phyloP scores from a whole-genome alignment of 1,140 invertebrate species.

The Lepidurus couesii region DNA sequence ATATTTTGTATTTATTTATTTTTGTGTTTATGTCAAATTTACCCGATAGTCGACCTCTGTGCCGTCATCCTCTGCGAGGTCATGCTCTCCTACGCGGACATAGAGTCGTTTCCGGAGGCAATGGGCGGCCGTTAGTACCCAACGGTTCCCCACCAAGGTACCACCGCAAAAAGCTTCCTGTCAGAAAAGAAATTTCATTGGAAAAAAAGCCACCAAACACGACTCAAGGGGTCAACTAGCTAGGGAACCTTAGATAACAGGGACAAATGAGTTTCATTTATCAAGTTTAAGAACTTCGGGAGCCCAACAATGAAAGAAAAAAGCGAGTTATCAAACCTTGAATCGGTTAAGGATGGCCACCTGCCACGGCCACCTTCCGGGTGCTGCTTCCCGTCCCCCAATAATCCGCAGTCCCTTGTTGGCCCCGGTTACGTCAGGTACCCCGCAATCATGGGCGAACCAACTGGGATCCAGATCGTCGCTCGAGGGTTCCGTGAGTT shows the following conservation, averaged over 20 bases:
- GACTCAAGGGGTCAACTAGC: too few relatives aligned
- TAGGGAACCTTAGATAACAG: too few relatives aligned
- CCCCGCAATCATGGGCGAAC: conserved; percentile 32
- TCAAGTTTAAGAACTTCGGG: background rate
- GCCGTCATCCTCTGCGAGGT: conserved; percentile 60
- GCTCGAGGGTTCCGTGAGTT: conserved; percentile 28
- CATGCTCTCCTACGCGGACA: conserved; percentile 77
- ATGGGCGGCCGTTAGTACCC: conserved; percentile 88
- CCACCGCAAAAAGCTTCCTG: conserved; percentile 86
- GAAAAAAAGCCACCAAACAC: conserved; percentile 15
- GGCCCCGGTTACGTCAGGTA: conserved; percentile 36
- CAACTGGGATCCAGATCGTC: conserved; percentile 14
- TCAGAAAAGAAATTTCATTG: conserved; percentile 31
- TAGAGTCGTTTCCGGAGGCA: conserved; percentile 72
- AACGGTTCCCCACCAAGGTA: conserved; percentile 73
- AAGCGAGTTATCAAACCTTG: conserved; percentile 27
- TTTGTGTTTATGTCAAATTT: conserved; percentile 25
- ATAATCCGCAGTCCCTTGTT: conserved; percentile 62
- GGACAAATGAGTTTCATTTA: background rate
- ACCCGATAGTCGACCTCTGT: conserved; percentile 65
- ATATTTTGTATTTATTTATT: too few relatives aligned
- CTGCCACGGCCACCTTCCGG: conserved; percentile 88
- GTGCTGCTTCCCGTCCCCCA: conserved; percentile 67
- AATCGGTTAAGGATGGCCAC: conserved; percentile 67
- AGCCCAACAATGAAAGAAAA: background rate